These are phyloP conservation scores for Spisula subtruncata DNA, from an alignment of 2,888 invertebrate species.

Conservation along the genomic window DNA sequence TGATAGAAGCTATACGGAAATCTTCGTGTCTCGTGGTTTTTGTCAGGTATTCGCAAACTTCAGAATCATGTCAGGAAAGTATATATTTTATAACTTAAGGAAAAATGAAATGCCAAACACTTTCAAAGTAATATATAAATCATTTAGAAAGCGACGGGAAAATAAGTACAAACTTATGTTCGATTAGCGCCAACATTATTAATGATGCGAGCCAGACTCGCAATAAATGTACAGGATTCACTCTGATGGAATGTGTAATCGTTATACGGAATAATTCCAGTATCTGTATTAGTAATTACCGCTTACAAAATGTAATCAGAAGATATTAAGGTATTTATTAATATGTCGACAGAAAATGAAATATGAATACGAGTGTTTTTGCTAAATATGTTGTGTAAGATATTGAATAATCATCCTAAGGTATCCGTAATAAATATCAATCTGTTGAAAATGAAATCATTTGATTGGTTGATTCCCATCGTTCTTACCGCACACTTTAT, in stretches of 20 bases:
- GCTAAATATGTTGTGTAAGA: conserved; percentile 91
- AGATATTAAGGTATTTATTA: not conserved
- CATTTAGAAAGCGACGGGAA: not conserved
- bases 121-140: not conserved
- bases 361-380: not conserved
- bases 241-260: conserved; percentile 94
- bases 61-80: not conserved
- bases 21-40: not conserved
- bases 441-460: not conserved
- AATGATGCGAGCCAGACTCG: not conserved
- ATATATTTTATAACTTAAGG: not conserved
- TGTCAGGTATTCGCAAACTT: not conserved
- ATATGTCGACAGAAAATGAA: not conserved
- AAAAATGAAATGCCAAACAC: conserved; percentile 4
- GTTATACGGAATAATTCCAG: conserved; percentile 70
- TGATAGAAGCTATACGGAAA: not conserved
- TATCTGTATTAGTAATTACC: conserved; percentile 4
- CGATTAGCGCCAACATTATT: not conserved
- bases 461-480: not conserved
- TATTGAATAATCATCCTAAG: not conserved
- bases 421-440: not conserved
- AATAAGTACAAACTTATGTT: not conserved
- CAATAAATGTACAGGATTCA: conserved; percentile 85
- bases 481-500: not conserved
- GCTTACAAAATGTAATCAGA: not conserved